Evolutionary conservation across 92 coral and sea anemone species (phyloP).

Genomic region (Palythoa grandiflora): DNA sequence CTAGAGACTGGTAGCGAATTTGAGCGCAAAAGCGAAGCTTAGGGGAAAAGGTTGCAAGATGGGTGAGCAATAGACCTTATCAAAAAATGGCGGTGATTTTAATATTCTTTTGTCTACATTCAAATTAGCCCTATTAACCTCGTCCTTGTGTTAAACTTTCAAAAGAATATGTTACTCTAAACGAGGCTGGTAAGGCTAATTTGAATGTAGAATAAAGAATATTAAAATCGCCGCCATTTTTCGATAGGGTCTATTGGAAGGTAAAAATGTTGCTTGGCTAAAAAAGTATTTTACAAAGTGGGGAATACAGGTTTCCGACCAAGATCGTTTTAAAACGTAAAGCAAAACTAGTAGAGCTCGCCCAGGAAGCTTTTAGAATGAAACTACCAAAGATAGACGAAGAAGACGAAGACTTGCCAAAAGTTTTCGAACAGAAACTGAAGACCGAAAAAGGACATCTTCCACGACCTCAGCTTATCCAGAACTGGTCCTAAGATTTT

Average conservation of each 20-base stretch:
- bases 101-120: too few species aligned
- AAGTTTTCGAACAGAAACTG: background rate
- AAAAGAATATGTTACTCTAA: too few species aligned
- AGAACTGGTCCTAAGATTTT: slow-evolving; percentile 41
- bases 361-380: slow-evolving; percentile 23
- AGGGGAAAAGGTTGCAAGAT: too few species aligned
- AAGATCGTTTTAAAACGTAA: slow-evolving; percentile 40
- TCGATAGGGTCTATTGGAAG: background rate
- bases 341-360: slow-evolving; percentile 47
- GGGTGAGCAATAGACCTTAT: too few species aligned
- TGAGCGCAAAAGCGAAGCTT: too few species aligned
- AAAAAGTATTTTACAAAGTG: slow-evolving; percentile 47
- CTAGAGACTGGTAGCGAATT: too few species aligned
- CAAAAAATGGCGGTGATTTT: too few species aligned
- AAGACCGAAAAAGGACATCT: slow-evolving; percentile 26
- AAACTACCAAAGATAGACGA: slow-evolving; percentile 43
- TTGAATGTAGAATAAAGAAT: too few species aligned
- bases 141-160: too few species aligned
- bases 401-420: background rate
- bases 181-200: too few species aligned
- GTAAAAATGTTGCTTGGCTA: slow-evolving; percentile 35
- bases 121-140: too few species aligned
- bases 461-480: slow-evolving; percentile 31
- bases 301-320: slow-evolving; percentile 46
- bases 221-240: too few species aligned